A percentile compares a stretch with the other conserved stretches of the same genome.
phyloP scores from a whole-genome alignment of 2,888 invertebrate genomes.

The Hypselothyrea guttata region DNA sequence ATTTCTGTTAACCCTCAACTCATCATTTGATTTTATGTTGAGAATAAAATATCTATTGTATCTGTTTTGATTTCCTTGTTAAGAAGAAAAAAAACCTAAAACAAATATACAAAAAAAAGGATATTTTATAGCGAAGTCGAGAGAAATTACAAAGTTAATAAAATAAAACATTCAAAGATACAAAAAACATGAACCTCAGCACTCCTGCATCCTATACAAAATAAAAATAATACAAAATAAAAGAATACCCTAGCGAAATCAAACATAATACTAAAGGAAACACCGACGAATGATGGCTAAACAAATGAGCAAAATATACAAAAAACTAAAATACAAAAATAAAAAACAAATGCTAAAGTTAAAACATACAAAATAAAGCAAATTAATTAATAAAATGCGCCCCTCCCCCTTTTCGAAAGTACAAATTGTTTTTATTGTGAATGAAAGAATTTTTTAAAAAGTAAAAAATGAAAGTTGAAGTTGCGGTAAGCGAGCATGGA shows the following conservation, averaged over 20 bases:
- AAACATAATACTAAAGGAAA: constrained; percentile 56
- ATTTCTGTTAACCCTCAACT: constrained; percentile 1
- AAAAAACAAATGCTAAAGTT: constrained; percentile 53
- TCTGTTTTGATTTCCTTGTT: constrained; percentile 74
- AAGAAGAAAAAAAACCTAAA: constrained; percentile 55
- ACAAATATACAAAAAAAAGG: constrained; percentile 67
- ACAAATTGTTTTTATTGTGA: constrained; percentile 82
- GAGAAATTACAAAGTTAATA: constrained; percentile 67
- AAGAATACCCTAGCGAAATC: constrained; percentile 70
- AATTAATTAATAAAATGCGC: constrained; percentile 62
- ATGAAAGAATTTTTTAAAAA: constrained; percentile 69
- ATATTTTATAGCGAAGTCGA: constrained; percentile 49
- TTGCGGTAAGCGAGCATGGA: constrained; percentile 24
- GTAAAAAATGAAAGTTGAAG: constrained; percentile 43
- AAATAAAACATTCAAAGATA: constrained; percentile 76
- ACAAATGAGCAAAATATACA: constrained; percentile 42
- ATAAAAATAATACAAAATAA: constrained; percentile 35
- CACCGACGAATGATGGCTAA: constrained; percentile 48
- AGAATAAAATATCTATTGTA: constrained; percentile 59
- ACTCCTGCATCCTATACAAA: constrained; percentile 79
- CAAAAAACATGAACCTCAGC: constrained; percentile 80
- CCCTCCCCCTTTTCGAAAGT: constrained; percentile 83
- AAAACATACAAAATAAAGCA: constrained; percentile 36
- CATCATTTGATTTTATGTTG: constrained; percentile 59
- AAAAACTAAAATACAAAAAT: constrained; percentile 44